A percentile compares a stretch with the other conserved stretches of the same genome.
Evolutionary conservation across 2,113 vertebrate genomes (phyloP).

Genomic region (Ophiodon elongatus): DNA sequence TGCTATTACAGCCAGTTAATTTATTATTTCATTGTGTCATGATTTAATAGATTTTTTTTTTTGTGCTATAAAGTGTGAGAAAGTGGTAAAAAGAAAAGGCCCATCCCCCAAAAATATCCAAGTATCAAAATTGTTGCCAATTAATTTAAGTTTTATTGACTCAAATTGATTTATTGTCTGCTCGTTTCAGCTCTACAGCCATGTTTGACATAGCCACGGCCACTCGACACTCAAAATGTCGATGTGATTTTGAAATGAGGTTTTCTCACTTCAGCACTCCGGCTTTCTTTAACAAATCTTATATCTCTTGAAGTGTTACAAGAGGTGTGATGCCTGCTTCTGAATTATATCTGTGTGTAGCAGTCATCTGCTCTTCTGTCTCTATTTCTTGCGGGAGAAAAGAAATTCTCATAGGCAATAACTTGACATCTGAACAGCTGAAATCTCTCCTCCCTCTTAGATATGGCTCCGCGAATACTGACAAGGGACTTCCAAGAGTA

Average conservation of each 20-base stretch:
- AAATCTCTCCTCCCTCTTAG: constrained; percentile 72
- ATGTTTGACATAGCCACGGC: not conserved
- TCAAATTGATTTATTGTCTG: not conserved
- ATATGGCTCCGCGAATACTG: constrained; percentile 89
- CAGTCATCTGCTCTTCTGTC: not conserved
- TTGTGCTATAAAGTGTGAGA: not conserved
- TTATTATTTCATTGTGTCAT: not conserved
- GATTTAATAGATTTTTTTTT: not conserved
- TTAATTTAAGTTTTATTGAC: not conserved
- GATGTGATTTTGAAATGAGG: not conserved
- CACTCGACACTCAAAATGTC: not conserved
- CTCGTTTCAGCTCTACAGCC: not conserved
- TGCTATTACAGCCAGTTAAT: not conserved
- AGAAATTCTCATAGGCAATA: constrained; percentile 3
- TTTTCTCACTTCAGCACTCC: not conserved
- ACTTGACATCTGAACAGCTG: constrained; percentile 25
- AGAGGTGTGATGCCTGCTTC: not conserved
- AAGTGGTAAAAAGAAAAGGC: not conserved
- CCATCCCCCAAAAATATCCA: not conserved
- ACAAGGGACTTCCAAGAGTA: constrained; percentile 88
- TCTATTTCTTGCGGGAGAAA: not conserved
- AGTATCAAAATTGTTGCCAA: not conserved
- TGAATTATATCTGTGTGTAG: constrained; percentile 11
- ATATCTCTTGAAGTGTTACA: not conserved
- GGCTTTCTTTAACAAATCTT: not conserved